Evolutionary conservation across 1,140 invertebrate species (phyloP).

Genomic region (Listronotus bonariensis): DNA sequence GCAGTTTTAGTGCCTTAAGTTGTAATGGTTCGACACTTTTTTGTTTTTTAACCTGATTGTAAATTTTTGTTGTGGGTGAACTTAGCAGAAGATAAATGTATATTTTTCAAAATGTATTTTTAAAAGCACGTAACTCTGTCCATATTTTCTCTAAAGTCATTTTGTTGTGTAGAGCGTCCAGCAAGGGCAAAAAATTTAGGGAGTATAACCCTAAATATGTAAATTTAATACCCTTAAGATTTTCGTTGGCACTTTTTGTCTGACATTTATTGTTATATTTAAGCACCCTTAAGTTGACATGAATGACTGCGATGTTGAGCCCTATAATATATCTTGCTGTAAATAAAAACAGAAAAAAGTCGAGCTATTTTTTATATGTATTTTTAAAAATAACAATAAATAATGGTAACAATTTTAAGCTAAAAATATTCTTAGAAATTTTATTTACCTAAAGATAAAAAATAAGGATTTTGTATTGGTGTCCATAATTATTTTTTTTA

Average conservation of each 20-base stretch:
- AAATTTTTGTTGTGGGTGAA: too few relatives aligned
- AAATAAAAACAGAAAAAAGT: constrained; percentile 23
- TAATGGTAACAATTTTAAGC: constrained; percentile 3
- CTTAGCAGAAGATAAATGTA: too few relatives aligned
- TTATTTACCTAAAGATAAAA: background rate
- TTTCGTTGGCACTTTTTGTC: constrained; percentile 26
- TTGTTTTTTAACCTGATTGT: too few relatives aligned
- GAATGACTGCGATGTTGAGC: constrained; percentile 17
- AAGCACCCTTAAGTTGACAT: constrained; percentile 21
- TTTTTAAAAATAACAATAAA: constrained; percentile 14
- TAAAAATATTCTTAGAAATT: background rate
- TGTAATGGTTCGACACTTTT: too few relatives aligned
- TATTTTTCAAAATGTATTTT: too few relatives aligned
- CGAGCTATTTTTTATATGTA: constrained; percentile 3
- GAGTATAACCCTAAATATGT: constrained; percentile 28
- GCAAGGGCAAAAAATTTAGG: constrained; percentile 10
- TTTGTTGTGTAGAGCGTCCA: background rate
- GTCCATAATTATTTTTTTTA: too few relatives aligned
- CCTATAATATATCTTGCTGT: constrained; percentile 19
- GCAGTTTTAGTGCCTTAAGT: too few relatives aligned
- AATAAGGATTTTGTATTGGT: too few relatives aligned
- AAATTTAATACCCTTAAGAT: constrained; percentile 29
- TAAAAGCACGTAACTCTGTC: too few relatives aligned
- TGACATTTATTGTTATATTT: constrained; percentile 26
- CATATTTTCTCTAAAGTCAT: background rate